Percentiles rank a stretch among this genome's conserved stretches.
phyloP scores from a whole-genome alignment of 2,797 vertebrate genomes.

The Agapornis canus region DNA sequence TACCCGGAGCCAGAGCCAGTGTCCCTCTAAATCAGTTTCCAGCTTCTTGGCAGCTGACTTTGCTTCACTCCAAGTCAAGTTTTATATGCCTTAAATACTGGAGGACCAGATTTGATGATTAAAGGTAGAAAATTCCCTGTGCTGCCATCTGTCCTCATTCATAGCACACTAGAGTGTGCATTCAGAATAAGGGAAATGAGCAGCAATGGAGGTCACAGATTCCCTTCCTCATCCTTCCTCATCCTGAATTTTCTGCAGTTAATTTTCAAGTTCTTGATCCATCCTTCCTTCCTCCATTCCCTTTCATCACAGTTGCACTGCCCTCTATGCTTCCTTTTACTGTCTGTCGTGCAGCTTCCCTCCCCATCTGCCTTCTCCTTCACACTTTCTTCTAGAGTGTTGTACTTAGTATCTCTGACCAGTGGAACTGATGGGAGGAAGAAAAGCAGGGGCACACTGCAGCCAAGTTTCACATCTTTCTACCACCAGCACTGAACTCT shows the following conservation, averaged over 20 bases:
- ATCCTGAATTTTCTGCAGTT: neutral
- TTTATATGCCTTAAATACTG: neutral
- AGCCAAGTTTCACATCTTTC: neutral
- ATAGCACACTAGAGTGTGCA: accelerated
- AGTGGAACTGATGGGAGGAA: neutral
- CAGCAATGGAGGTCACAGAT: neutral
- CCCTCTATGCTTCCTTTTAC: neutral
- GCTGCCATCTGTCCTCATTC: neutral
- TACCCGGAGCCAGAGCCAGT: neutral
- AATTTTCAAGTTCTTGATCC: neutral
- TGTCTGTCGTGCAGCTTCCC: accelerated
- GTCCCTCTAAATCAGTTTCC: neutral
- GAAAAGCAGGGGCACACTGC: neutral
- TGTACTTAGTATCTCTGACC: neutral
- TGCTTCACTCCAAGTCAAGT: neutral
- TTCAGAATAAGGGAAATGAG: neutral
- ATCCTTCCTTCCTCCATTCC: neutral
- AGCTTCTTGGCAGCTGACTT: neutral
- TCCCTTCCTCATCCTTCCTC: neutral
- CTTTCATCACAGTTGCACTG: accelerated
- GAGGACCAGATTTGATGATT: neutral
- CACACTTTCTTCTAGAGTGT: neutral
- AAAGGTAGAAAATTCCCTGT: neutral
- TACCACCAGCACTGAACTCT: neutral
- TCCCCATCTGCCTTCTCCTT: neutral